Conservation (phyloP, 2,888 invertebrate genomes). For the Aspidapion aeneum region DNA sequence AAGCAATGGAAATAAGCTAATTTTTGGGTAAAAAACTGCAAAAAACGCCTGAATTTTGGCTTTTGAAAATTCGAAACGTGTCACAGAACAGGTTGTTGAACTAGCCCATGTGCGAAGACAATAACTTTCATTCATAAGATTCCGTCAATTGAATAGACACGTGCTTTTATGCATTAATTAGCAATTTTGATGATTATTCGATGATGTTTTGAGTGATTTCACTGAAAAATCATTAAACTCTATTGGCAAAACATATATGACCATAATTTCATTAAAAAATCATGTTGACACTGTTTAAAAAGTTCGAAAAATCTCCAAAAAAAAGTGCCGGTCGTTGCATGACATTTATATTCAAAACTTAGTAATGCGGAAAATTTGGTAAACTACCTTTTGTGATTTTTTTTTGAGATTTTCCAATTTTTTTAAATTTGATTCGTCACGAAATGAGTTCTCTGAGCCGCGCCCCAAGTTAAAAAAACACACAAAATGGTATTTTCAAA, state of each 20-base stretch:
- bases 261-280: no score
- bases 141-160: neutral
- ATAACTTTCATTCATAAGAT: neutral
- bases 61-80: slow-evolving; percentile 17
- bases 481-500: no score
- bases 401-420: neutral
- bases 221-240: no score
- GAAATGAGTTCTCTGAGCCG: neutral
- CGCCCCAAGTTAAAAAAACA: neutral
- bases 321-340: no score
- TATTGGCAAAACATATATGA: no score
- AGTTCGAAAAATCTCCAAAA: no score
- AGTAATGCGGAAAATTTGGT: no score
- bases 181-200: no score
- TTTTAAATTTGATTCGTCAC: neutral
- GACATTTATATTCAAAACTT: no score
- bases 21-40: slow-evolving; percentile 31
- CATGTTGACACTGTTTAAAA: no score
- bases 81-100: slow-evolving; percentile 7
- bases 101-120: neutral
- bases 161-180: neutral
- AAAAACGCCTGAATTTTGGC: slow-evolving; percentile 20
- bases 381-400: no score
- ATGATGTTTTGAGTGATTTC: no score
- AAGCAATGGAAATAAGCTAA: slow-evolving; percentile 37